These are phyloP conservation scores for Lacanobia oleracea DNA, from an alignment of 2,888 invertebrate species.

Conservation along the genomic window DNA sequence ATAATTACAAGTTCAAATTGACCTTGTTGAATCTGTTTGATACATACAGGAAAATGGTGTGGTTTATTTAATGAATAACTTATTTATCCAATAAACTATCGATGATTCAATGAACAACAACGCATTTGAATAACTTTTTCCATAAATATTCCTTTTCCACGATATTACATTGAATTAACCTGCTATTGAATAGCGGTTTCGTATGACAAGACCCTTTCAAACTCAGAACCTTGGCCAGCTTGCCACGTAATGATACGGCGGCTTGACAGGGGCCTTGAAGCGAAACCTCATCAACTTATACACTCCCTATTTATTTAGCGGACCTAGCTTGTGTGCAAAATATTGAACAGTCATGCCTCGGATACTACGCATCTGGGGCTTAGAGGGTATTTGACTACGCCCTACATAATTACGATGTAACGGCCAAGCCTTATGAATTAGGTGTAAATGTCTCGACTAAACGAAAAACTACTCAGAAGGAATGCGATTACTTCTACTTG, in stretches of 20 bases:
- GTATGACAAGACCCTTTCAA: conserved; percentile 56
- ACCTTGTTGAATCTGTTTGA: conserved; percentile 31
- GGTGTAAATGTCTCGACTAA: neutral
- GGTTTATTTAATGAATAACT: conserved; percentile 6
- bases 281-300: conserved; percentile 40
- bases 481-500: neutral
- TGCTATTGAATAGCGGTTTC: conserved; percentile 36
- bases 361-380: neutral
- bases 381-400: neutral
- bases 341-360: conserved; percentile 25
- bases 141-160: conserved; percentile 23
- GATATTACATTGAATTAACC: conserved; percentile 19
- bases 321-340: neutral
- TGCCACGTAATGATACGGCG: conserved; percentile 45
- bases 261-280: conserved; percentile 47
- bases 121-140: neutral
- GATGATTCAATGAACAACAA: conserved; percentile 12
- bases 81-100: neutral
- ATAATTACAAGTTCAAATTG: conserved; percentile 34
- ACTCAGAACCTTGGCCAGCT: conserved; percentile 46
- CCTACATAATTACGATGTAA: neutral
- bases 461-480: neutral
- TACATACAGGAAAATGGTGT: conserved; percentile 30
- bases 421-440: neutral
- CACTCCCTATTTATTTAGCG: conserved; percentile 43